Base-by-base conservation (phyloP, 1,140 invertebrate species). In the Cotesia glomerata region DNA sequence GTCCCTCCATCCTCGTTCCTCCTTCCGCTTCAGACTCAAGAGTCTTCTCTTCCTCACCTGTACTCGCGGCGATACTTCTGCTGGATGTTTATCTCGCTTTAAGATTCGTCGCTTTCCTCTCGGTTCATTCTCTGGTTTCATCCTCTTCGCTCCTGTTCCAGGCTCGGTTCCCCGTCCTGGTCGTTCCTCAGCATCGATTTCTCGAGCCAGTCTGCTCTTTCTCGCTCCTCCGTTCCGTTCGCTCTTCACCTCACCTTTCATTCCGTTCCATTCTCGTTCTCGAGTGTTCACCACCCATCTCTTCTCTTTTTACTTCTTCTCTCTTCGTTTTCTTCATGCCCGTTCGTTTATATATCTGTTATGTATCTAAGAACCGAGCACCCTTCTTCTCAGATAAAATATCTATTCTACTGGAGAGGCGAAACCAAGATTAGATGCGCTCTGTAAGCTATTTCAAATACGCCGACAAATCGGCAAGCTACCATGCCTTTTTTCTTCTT, bases 141-240 rank as follows among this genome's bases (percentile, higher is more conserved):
- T 26, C 26, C 26, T 26, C 26, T 1, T 26, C 26, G 26, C 26
- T 26, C 26, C 26, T 26, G 26, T 26, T 26, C 26, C 26, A 26
- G 26, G 3, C 2, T 3, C 26, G 3, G 26, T 64, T 58, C 26
- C 26, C 26, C 26, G 26, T 26, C 26, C 26, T 26, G 26, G 26
- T 26, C 64, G 16, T 54, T 54, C 64, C 26, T 32, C 51, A 26
- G 11, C 34, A 59, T 69, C 64, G 64, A 66, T 66, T 66, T 66
- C 64, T 66, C 64, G 7, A 4, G 13, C n/a, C 5, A 2, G 26
- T 11, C 49, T 8, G 49, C 18, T 65, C 63, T 51, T 11, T 51
- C 63, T 65, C 45, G 16, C 45, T 49, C 32, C 26, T n/a, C 13
- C 52, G 9, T 56, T 56, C 7, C 3, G 13, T 56, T 18, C 52